Evolutionary conservation across 2,888 invertebrate genomes (phyloP), one percentile per base, ranked within the genome.

Genomic region (Aelia acuminata): DNA sequence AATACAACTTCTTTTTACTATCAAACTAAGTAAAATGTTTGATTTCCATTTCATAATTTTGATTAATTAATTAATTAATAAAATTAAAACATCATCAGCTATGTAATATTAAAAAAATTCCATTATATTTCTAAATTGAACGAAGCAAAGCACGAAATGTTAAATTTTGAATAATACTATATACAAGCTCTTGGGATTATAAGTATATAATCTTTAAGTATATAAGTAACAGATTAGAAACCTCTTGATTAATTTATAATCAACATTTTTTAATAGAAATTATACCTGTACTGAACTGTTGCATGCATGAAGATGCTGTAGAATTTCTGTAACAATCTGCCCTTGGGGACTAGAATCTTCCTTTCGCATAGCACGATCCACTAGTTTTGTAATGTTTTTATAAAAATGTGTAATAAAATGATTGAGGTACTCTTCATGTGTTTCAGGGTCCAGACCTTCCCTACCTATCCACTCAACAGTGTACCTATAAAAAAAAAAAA

Each of bases 381-480:
- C 98, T 22, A 98, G 94, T 91, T 97, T 97, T 3, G 97, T 95
- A 90, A 98, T 98, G 91, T 97, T 97, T 92, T 97, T 96, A 92
- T 98, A 98, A 93, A 98, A 99, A 92, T 98, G 98, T 0, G 97
- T 95, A 90, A 98, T 97, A 92, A 99, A 99, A 91, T 98, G 96
- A 92, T 97, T 97, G 22, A 99, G 93, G 92, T 99, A 99, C 92
- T 98, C 98, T 88, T 96, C 95, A 91, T 99, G 98, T 0, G 98
- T 97, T 92, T 98, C 98, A 3, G 95, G 94, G 91, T 98, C 98
- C 49, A 99, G 93, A 49, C 99, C 99, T 92, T 98, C 98, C 85
- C 98, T 94, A 0, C 98, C 98, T 84, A 98, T 97, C 99, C 99
- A 99, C 92, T 99, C 98, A 0, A 99, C 97, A 0, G 97, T 97